Evolutionary conservation across 1,140 invertebrate species (phyloP), one percentile per base, ranked within the genome.

Genomic region (Drosophila kikkawai): DNA sequence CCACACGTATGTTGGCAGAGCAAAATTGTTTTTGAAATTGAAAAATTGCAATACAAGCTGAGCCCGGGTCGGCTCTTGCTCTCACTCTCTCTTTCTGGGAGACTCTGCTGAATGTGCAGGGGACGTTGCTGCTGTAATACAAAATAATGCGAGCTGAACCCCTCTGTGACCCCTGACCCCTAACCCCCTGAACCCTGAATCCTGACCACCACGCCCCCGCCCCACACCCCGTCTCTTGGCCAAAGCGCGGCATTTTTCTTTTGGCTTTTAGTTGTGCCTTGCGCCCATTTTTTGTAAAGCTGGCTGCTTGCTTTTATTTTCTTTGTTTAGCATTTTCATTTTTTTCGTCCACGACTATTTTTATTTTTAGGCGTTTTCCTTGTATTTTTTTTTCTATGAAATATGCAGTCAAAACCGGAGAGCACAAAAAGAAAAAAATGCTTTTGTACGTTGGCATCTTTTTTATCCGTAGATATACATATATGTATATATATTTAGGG

Each of bases 21-120:
- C 81, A 88, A 88, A 88, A 88, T 88, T 88, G 84, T 88, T 88
- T 88, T 88, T 88, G 85, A 88, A 88, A 88, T 88, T 88, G 84
- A 88, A 88, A 88, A 88, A 88, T 88, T 88, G 84, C 84, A 90
- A 88, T 88, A 85, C 81, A 88, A 90, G 84, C 85, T 88, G 78
- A 80, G 84, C 60, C 63, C 70, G 61, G 67, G 48, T 58, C 11
- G 29, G 44, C 36, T 56, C 13, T n/a, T 0, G 22, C 34, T 12
- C 44, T 29, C 19, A 32, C 48, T 50, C 48, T 32, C 26, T 11
- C 44, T 39, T 22, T 22, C 7, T 12, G 9, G 26, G 12, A 12
- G 4, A 29, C 37, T 29, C 56, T 59, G 5, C 36, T 71, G 66
- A 48, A 73, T 67, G 61, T 78, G 50, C 22, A 13, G 63, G 53